A percentile compares a stretch with the other conserved stretches of the same genome.
phyloP scores from a whole-genome alignment of 2,797 vertebrate genomes.

The Coccyzus lansbergi region DNA sequence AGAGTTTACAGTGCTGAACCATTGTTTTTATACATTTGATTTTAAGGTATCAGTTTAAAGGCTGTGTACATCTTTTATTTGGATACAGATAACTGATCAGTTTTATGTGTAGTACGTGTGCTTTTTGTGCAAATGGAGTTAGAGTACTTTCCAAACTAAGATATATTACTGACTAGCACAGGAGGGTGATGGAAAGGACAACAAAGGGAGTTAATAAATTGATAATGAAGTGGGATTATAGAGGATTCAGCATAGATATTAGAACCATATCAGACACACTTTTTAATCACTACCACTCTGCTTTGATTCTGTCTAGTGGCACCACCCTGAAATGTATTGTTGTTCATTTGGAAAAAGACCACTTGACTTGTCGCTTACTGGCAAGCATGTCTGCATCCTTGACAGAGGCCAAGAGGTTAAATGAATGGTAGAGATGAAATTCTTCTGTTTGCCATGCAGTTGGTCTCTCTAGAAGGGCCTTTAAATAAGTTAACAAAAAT shows the following conservation, averaged over 20 bases:
- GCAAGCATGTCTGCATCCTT: not conserved
- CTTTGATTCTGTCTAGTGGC: slow-evolving; percentile 5
- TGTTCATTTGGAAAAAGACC: slow-evolving; percentile 7
- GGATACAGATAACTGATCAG: slow-evolving; percentile 59
- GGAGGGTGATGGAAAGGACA: slow-evolving; percentile 66
- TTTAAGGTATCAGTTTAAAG: not conserved
- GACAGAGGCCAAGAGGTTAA: not conserved
- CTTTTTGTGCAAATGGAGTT: slow-evolving; percentile 46
- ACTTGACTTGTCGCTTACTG: not conserved
- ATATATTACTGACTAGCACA: slow-evolving; percentile 49
- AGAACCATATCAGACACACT: slow-evolving; percentile 35
- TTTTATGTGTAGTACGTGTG: slow-evolving; percentile 42
- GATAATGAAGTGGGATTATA: slow-evolving; percentile 59
- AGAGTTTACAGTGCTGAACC: not conserved
- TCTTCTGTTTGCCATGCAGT: not conserved
- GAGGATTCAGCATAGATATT: slow-evolving; percentile 48
- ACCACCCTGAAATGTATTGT: slow-evolving; percentile 13
- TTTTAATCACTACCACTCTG: slow-evolving; percentile 33
- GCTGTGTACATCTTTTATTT: slow-evolving; percentile 35
- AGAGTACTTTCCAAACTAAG: slow-evolving; percentile 44
- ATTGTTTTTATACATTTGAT: not conserved
- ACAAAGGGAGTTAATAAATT: slow-evolving; percentile 72
- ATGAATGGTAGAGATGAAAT: not conserved
- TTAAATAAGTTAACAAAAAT: not conserved
- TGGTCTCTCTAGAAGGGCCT: not conserved